Percentiles rank a stretch among this genome's conserved stretches.
Evolutionary conservation across 2,797 vertebrate species (phyloP).

Genomic region (Mionectes olivaceus): DNA sequence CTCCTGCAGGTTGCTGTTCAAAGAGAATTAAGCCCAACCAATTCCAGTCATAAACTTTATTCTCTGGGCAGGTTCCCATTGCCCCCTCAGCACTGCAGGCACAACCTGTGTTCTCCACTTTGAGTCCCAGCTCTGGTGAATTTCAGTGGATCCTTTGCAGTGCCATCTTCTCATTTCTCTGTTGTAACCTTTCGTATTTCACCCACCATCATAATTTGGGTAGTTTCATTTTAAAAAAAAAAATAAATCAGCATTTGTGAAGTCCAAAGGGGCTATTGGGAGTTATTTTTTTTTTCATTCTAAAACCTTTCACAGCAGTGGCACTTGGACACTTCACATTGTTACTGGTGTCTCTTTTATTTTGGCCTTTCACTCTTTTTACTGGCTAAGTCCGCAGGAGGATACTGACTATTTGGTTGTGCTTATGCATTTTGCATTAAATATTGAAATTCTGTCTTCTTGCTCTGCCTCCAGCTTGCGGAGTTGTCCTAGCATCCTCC

Average conservation of each 20-base stretch:
- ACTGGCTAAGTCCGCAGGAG: background rate
- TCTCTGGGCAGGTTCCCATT: background rate
- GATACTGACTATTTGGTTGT: background rate
- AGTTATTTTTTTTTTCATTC: background rate
- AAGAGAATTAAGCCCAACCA: background rate
- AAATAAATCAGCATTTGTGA: background rate
- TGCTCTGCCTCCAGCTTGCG: background rate
- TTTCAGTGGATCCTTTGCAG: background rate
- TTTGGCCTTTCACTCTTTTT: background rate
- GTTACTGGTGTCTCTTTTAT: background rate
- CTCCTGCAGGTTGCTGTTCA: background rate
- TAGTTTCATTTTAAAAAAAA: background rate
- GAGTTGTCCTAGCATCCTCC: background rate
- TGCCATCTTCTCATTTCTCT: background rate
- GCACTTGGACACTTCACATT: background rate
- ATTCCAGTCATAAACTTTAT: background rate
- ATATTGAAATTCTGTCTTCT: background rate
- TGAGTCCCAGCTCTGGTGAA: background rate
- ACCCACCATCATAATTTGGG: background rate
- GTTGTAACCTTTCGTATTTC: fast-evolving
- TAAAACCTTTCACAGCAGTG: fast-evolving
- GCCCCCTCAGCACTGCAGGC: background rate
- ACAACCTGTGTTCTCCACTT: fast-evolving
- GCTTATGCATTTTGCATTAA: background rate
- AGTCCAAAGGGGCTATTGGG: background rate